Evolutionary conservation across 2,113 vertebrate genomes (phyloP), one percentile per base, ranked within the genome.

Genomic region (Nansenia antarctica): DNA sequence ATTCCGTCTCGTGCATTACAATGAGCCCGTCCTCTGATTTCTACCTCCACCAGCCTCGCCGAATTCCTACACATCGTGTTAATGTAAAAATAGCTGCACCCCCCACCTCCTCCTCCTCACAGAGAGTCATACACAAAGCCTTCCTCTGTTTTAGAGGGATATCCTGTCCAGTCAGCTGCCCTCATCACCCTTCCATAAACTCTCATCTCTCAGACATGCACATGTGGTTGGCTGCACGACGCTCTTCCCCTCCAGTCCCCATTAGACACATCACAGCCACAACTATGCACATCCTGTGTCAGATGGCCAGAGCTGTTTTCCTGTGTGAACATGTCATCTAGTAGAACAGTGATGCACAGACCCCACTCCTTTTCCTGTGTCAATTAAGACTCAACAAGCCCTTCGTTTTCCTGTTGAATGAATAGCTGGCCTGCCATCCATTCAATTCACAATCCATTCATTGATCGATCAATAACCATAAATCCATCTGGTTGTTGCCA

Each of bases 131-230:
- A 83, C 45, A 90, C 84, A 90, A 87, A 76, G 66, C 63, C 70
- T 80, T 73, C 78, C 74, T 77, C 82, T 89, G 86, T 89, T 73
- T 74, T 35, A 64, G 62, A 78, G 77, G 0, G 79, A 70, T 80
- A 84, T 87, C 86, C 82, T 85, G 80, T 85, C 64, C 74, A 80
- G 83, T 88, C 87, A 87, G 82, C 86, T 84, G 85, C 80, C 42
- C 80, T 79, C 45, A 73, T 69, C 65, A 26, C 22, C 5, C 29
- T 7, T 18, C 84, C 74, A 39, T 72, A 79, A 11, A n/a, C 14
- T 60, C 70, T 12, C 82, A 81, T 73, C 74, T 76, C 79, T 73
- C 57, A 83, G 76, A 78, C 70, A 84, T 74, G 71, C 60, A 80
- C 78, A 73, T 81, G 77, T 72, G 75, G 73, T 68, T 62, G 45